phyloP scores from a whole-genome alignment of 92 coral and sea anemone species.

The Phenganax stokvisi region DNA sequence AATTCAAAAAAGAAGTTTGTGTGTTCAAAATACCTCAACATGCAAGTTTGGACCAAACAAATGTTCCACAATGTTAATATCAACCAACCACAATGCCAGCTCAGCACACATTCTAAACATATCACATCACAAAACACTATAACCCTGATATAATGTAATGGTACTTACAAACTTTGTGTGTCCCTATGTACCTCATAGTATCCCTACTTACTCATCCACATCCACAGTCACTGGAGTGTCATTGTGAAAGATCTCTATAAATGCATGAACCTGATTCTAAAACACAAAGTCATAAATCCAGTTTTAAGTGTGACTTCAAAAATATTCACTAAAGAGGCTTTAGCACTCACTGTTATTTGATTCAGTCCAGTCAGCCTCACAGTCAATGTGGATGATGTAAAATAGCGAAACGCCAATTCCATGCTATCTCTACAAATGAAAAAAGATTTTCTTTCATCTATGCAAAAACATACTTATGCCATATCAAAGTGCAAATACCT shows the following conservation, averaged over 20 bases:
- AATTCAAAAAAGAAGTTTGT: not conserved
- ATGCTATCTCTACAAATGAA: constrained; percentile 66
- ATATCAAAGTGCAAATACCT: constrained; percentile 37
- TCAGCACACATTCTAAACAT: constrained; percentile 68
- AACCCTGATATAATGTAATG: not conserved
- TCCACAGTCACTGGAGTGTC: constrained; percentile 62
- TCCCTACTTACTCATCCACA: constrained; percentile 58
- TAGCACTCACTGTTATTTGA: constrained; percentile 81
- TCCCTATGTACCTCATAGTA: not conserved
- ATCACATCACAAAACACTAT: not conserved
- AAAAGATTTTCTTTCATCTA: not conserved
- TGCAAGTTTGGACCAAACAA: constrained; percentile 99
- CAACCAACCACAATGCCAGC: constrained; percentile 86
- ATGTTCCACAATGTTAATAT: constrained; percentile 89
- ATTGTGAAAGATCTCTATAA: constrained; percentile 84
- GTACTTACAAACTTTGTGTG: not conserved
- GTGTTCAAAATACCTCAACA: constrained; percentile 65
- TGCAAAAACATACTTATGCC: not conserved
- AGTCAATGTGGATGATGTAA: constrained; percentile 92
- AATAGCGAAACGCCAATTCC: constrained; percentile 93
- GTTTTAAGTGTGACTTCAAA: not conserved
- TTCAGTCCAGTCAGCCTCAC: constrained; percentile 92
- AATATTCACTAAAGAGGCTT: too few species aligned
- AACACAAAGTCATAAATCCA: constrained; percentile 13
- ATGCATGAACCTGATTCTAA: constrained; percentile 97